Evolutionary conservation across 1,140 invertebrate species (phyloP), one percentile per base, ranked within the genome.

Genomic region (Homarus americanus): DNA sequence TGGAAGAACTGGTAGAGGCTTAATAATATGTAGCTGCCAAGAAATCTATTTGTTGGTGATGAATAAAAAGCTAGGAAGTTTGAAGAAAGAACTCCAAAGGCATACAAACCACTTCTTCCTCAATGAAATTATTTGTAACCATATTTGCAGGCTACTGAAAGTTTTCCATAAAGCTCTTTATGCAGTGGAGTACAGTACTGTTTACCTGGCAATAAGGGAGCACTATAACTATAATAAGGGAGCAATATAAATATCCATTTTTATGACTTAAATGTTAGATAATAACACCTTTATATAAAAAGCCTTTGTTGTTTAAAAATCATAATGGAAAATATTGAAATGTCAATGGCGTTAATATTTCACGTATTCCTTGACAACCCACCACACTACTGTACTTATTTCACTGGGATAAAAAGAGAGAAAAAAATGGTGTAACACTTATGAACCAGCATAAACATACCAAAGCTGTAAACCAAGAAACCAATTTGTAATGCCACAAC

Each of bases 11-110:
- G 49, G 85, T 34, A 78, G 41, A 66, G 69, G 49, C 73, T 58
- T 87, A 76, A n/a, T 63, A 66, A 78, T 53, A 85, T 17, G 53
- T 75, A 75, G 83, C 83, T 85, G 83, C 83, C 83, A 85, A 75
- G 72, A 75, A 49, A 49, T 66, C 82, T 49, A 79, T 28, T 44
- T 12, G n/a, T 38, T 4, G n/a, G 9, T 32, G 63, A 69, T 69
- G 28, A 69, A 69, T 24, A 69, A 20, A 58, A 58, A 69, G 63
- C 63, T 24, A 69, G 10, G 28, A 69, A 69, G 63, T 69, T 32
- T 69, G 0, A 24, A 24, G 24, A 24, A 7, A 69, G n/a, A 69
- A 69, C 63, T 79, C 76, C 40, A 79, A 7, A 44, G 40, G 76
- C 76, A 41, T 79, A 44, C 76, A 79, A 44, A 40, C 76, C 76